Evolutionary conservation across 2,113 vertebrate species (phyloP), one percentile per base, ranked within the genome.

Genomic region (Phaetusa simplex): DNA sequence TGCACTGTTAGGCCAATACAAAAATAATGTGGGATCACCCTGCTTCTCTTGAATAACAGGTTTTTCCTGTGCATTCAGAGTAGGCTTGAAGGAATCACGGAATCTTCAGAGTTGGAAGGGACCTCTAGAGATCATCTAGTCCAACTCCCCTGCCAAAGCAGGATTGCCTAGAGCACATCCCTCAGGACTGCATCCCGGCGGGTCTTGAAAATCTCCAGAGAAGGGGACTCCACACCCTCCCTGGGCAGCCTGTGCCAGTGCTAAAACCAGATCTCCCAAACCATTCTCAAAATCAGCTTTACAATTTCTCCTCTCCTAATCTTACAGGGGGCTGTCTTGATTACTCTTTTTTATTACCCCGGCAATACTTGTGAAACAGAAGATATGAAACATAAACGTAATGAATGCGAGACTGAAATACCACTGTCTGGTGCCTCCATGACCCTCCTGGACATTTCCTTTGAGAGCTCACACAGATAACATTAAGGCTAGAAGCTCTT

Each of bases 381-480:
- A 52, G 34, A 22, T 47, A 58, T 4, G 11, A 65, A 80, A 24
- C 8, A 67, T 66, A 56, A 73, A 69, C 0, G 1, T 32, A 40
- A 24, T 12, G 17, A 40, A 29, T 47, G 12, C 14, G 42, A 32
- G 34, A 45, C 42, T 69, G 14, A 87, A 73, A n/a, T 62, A 38
- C 36, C 9, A n/a, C 14, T 0, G 0, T 7, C 42, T 65, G 21
- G 38, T 69, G 43, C 9, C 7, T 52, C 27, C 26, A 27, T 61
- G 55, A n/a, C 55, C n/a, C 11, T 61, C 47, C 40, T 32, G 22
- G 43, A 67, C 20, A 12, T 43, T 30, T 62, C 47, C 22, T 36
- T 53, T 0, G 0, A 78, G 16, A 19, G 9, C 30, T 62, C 14
- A n/a, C 27, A 56, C 7, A 14, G 12, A 14, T 53, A 32, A 26